Percentiles rank a stretch among this genome's conserved stretches.
These are phyloP conservation scores for Iguana delicatissima DNA, from an alignment of 2,797 vertebrate species.

Conservation along the genomic window DNA sequence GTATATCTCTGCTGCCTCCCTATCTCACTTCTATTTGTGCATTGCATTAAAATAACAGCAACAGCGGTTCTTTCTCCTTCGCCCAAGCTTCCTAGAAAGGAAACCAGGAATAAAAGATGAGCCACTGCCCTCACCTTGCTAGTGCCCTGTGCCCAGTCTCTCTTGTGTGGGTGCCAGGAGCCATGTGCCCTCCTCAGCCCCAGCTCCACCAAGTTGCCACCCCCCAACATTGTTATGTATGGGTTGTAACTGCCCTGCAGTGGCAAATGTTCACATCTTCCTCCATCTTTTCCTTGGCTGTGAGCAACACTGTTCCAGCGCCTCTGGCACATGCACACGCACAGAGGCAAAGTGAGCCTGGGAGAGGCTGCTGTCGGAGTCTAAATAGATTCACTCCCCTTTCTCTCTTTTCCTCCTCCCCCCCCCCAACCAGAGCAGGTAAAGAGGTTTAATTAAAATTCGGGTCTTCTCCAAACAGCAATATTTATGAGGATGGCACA, in stretches of 20 bases:
- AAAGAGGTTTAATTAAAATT: slow-evolving; percentile 98
- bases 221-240: slow-evolving; percentile 70
- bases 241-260: slow-evolving; percentile 78
- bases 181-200: slow-evolving; percentile 73
- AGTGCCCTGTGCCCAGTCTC: slow-evolving; percentile 63
- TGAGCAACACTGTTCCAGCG: slow-evolving; percentile 12
- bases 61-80: rapidly evolving
- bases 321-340: slow-evolving; percentile 67
- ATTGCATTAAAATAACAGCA: rapidly evolving
- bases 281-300: slow-evolving; percentile 45
- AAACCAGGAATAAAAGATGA: not conserved
- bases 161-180: slow-evolving; percentile 40
- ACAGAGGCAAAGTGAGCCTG: slow-evolving; percentile 77
- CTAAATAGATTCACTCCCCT: slow-evolving; percentile 81
- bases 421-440: slow-evolving; percentile 82
- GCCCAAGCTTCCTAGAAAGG: not conserved
- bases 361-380: slow-evolving; percentile 81
- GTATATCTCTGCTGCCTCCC: not conserved
- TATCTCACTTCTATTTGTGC: rapidly evolving
- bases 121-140: not conserved
- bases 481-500: slow-evolving; percentile 92
- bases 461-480: slow-evolving; percentile 88
- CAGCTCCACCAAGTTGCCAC: slow-evolving; percentile 71
- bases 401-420: rapidly evolving
- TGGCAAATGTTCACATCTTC: slow-evolving; percentile 76